Evolutionary conservation across 92 coral and sea anemone genomes (phyloP).

Genomic region (Scolanthus callimorphus): DNA sequence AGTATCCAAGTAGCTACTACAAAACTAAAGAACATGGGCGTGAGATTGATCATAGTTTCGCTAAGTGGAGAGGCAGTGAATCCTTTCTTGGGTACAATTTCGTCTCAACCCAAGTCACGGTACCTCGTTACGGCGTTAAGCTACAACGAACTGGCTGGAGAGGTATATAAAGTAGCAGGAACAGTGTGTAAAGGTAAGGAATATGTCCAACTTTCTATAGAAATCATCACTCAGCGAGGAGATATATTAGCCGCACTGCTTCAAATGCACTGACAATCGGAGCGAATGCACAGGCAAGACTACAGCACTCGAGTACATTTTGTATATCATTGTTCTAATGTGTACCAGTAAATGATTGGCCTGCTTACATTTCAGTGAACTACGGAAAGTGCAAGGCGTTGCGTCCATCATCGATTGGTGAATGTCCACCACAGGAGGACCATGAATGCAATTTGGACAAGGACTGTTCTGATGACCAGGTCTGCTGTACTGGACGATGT

Average conservation of each 20-base stretch:
- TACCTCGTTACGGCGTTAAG: constrained; percentile 37
- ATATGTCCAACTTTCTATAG: no score
- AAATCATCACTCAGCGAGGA: no score
- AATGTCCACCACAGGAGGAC: constrained; percentile 31
- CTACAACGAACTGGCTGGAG: constrained; percentile 29
- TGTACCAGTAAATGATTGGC: no score
- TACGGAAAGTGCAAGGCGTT: constrained; percentile 63
- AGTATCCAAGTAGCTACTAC: constrained; percentile 27
- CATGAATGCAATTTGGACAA: constrained; percentile 72
- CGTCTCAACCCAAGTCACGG: constrained; percentile 66
- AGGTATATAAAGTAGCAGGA: constrained; percentile 42
- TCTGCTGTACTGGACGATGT: constrained; percentile 67
- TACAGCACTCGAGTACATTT: no score
- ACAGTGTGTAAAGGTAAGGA: constrained; percentile 65
- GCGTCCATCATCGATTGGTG: constrained; percentile 14
- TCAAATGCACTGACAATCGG: no score
- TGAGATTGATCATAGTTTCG: constrained; percentile 54
- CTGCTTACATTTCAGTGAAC: no score
- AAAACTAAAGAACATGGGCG: constrained; percentile 73
- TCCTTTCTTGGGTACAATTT: constrained; percentile 23
- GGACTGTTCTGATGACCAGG: constrained; percentile 46
- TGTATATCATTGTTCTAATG: no score
- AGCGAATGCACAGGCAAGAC: no score
- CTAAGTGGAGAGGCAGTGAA: constrained; percentile 37
- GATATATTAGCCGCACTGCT: no score